A percentile compares a stretch with the other conserved stretches of the same genome.
phyloP scores from a whole-genome alignment of 2,113 vertebrate genomes.

The Tragelaphus buxtoni region DNA sequence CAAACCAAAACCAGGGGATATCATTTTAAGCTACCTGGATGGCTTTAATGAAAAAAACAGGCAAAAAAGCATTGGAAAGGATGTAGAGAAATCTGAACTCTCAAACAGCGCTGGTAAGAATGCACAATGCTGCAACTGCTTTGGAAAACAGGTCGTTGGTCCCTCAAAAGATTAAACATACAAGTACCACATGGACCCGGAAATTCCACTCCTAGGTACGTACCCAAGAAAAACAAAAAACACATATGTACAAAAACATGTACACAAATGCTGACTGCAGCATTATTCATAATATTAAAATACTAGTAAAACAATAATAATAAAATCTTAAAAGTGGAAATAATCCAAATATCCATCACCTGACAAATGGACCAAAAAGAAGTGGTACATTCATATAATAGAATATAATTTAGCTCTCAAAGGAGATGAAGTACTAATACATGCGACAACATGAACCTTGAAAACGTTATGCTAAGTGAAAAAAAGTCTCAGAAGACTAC shows the following conservation, averaged over 20 bases:
- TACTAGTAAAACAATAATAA: not conserved
- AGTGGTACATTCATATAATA: rapidly evolving
- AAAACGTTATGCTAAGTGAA: not conserved
- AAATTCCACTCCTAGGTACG: not conserved
- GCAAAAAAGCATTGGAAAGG: not conserved
- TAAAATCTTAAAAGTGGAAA: not conserved
- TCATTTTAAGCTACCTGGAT: not conserved
- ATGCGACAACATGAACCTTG: not conserved
- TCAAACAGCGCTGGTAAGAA: not conserved
- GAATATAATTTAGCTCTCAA: not conserved
- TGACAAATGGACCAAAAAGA: not conserved
- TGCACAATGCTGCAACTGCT: not conserved
- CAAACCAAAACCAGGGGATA: not conserved
- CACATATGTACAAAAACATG: not conserved
- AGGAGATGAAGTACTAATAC: not conserved
- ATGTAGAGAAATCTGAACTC: not conserved
- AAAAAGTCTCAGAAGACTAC: not conserved
- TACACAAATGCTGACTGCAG: not conserved
- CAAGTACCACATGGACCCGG: not conserved
- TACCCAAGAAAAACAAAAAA: not conserved
- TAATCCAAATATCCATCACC: not conserved
- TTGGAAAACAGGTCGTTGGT: not conserved
- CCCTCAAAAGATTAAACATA: not conserved
- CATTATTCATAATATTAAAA: not conserved
- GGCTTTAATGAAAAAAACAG: not conserved